Evolutionary conservation across 2,113 vertebrate genomes (phyloP), one percentile per base, ranked within the genome.

Genomic region (Nanorana parkeri): DNA sequence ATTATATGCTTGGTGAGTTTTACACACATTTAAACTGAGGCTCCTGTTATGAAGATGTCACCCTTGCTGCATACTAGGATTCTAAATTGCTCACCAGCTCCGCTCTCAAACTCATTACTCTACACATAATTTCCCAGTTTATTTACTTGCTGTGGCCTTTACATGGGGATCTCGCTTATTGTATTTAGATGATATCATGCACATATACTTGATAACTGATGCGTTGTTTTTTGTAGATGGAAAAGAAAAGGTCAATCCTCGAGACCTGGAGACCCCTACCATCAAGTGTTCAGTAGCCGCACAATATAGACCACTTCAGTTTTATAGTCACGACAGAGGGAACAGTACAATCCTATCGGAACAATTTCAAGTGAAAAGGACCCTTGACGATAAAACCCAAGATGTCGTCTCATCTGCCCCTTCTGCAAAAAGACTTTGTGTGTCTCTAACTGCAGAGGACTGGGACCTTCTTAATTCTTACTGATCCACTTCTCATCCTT

Each of bases 381-480:
- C 87, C 86, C 65, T 81, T 87, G 78, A 88, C 85, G 72, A 91
- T 85, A 88, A 89, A 29, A 88, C 84, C 8, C 86, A 83, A 63
- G 91, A 90, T 66, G 66, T 76, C 64, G 54, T 65, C 66, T 58
- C 73, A 58, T 58, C 86, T 3, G 91, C 89, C 23, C 85, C n/a
- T n/a, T n/a, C 90, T n/a, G 84, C 90, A 32, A 96, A 96, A 85
- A 91, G 94, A 77, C 90, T 87, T 17, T 88, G 89, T 3, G 81
- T 91, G n/a, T 88, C 89, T 85, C 87, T 97, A 20, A 88, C 92
- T 28, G 84, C 89, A 66, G 94, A 96, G 80, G 97, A 99, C 87
- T 91, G 95, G 88, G 92, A 96, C 82, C 89, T 98, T 83, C 86
- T 99, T 86, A 95, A 97, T 87, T 95, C 92, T 84, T 99, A 98